Evolutionary conservation across 2,113 vertebrate species (phyloP).

Genomic region (Entomyzon cyanotis): DNA sequence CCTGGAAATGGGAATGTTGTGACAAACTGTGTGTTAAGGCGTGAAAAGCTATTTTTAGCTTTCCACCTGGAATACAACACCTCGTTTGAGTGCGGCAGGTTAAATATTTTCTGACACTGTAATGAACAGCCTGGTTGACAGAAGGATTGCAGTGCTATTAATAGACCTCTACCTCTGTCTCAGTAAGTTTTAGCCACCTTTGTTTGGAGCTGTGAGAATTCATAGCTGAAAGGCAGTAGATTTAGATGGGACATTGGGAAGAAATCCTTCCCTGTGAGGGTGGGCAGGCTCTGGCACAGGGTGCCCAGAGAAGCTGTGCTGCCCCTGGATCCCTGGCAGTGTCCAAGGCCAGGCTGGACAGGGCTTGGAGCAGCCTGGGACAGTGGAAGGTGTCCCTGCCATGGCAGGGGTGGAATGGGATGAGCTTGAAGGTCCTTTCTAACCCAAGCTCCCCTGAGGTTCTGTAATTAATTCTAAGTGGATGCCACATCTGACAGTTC

Average conservation of each 20-base stretch:
- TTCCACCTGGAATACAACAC: not conserved
- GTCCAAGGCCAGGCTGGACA: not conserved
- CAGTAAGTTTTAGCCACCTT: not conserved
- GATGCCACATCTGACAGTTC: not conserved
- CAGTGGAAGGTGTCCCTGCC: not conserved
- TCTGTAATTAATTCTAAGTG: not conserved
- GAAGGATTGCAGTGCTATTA: not conserved
- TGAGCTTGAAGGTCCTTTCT: not conserved
- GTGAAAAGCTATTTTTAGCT: not conserved
- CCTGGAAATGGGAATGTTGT: not conserved
- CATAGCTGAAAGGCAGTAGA: not conserved
- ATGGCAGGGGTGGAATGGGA: not conserved
- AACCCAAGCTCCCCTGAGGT: rapidly evolving
- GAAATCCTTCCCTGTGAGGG: rapidly evolving
- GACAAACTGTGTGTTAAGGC: rapidly evolving
- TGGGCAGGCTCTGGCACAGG: not conserved
- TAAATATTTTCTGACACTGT: not conserved
- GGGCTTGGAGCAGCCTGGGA: not conserved
- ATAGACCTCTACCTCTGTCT: not conserved
- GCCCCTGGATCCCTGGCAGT: not conserved
- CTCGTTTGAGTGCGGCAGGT: not conserved
- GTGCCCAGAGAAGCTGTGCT: not conserved
- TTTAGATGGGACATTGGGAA: not conserved
- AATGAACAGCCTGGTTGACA: not conserved
- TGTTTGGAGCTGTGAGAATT: not conserved